These are phyloP conservation scores for Slavum lentiscoides DNA, from an alignment of 2,888 invertebrate genomes.

Conservation along the genomic window DNA sequence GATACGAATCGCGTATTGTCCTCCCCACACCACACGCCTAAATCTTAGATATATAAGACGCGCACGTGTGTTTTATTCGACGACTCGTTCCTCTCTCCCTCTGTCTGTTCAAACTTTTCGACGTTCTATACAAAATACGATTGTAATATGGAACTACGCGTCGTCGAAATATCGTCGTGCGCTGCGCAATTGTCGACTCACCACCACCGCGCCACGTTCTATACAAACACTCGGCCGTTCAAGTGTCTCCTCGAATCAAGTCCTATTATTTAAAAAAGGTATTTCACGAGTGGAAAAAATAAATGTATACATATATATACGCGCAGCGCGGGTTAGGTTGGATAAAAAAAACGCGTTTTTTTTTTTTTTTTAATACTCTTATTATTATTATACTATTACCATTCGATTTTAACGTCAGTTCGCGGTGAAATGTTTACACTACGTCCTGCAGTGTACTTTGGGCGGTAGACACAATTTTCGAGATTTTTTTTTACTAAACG, in stretches of 20 bases:
- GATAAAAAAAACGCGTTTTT: not conserved
- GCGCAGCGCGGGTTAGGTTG: not conserved
- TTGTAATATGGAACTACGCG: too few relatives aligned
- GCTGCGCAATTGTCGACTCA: slow-evolving; percentile 37
- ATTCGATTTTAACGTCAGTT: not conserved
- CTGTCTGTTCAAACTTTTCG: too few relatives aligned
- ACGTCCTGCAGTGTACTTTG: too few relatives aligned
- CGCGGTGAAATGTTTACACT: not conserved
- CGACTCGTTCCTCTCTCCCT: too few relatives aligned
- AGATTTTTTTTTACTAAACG: too few relatives aligned
- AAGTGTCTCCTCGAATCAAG: slow-evolving; percentile 50
- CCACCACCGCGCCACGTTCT: not conserved
- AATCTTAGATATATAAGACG: too few relatives aligned
- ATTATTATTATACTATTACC: slow-evolving; percentile 12
- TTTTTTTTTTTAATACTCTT: not conserved
- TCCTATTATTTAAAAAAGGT: slow-evolving; percentile 28
- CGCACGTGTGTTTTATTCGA: too few relatives aligned
- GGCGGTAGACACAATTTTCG: too few relatives aligned
- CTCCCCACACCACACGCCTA: too few relatives aligned
- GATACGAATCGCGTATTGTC: too few relatives aligned
- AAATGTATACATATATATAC: too few relatives aligned
- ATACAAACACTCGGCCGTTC: not conserved
- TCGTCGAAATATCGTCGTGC: not conserved
- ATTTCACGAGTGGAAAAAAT: slow-evolving; percentile 26
- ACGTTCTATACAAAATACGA: too few relatives aligned